Base-by-base conservation (phyloP, 2,888 invertebrate genomes). In the Xylophagus ater region DNA sequence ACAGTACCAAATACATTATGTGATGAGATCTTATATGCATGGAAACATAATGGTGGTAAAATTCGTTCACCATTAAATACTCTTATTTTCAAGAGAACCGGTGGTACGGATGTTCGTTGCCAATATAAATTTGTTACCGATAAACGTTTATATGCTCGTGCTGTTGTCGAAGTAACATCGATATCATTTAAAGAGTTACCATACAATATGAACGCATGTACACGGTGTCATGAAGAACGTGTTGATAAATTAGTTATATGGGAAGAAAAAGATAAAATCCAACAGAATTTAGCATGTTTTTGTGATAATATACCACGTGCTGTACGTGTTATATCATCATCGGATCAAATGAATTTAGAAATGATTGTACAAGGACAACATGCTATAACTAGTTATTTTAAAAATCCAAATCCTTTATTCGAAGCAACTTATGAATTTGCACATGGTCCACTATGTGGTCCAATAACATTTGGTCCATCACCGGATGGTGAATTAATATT, bases 401-500 rank as follows among this genome's bases (percentile, higher is more conserved):
- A 89, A 59, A 84, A 87, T 53, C 74, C 81, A 3, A 74, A 77
- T 23, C 82, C 89, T 1, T 68, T 90, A 4, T 89, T 90, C 56
- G 82, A 87, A 60, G 90, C 89, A 1, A 73, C 75, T 4, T 92
- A 86, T 57, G 86, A 88, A 57, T 90, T 90, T 55, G 85, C 88
- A 2, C 89, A 90, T 51, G 87, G 87, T 2, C 88, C 88, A 0
- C 66, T 88, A 1, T 89, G 89, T 56, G 89, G 89, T 0, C 86
- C 88, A 1, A 78, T 88, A 0, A 74, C 83, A 4, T 64, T 88
- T 32, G 79, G 81, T 6, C 82, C 87, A 0, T 75, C 78, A 1
- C 78, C 83, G 2, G 87, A 88, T 52, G 88, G 87, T 0, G 85
- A 87, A 60, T 78, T 88, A n/a, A 80, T 84, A 19, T 88, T 86